These are phyloP conservation scores for Carcinoscorpius rotundicauda DNA, from an alignment of 1,140 invertebrate genomes.

Conservation along the genomic window DNA sequence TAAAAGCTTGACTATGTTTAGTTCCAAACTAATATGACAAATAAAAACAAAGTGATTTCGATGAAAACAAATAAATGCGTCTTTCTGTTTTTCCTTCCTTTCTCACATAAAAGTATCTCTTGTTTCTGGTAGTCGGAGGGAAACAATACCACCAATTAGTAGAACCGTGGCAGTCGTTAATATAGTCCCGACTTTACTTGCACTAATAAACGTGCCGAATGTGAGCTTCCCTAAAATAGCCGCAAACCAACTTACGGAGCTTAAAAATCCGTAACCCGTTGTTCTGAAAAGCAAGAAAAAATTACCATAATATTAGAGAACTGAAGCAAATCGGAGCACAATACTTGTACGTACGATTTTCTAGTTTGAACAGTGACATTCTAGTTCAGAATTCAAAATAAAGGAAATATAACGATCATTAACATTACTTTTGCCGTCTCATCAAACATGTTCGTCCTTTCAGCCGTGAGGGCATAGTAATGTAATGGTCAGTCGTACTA, in stretches of 20 bases:
- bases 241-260: constrained; percentile 33
- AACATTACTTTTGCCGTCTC: neutral
- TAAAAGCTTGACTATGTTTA: no score
- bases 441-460: neutral
- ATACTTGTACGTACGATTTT: no score
- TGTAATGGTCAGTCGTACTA: no score
- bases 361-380: neutral
- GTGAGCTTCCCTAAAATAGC: constrained; percentile 39
- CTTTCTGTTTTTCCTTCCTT: no score
- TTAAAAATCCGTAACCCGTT: constrained; percentile 37
- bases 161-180: constrained; percentile 35
- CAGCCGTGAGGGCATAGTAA: no score
- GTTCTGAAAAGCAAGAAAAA: constrained; percentile 31
- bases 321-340: neutral
- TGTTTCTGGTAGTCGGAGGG: constrained; percentile 37
- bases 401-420: neutral
- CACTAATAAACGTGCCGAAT: constrained; percentile 35
- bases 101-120: constrained; percentile 26
- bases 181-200: constrained; percentile 37
- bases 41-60: no score
- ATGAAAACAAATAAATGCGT: no score
- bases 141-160: constrained; percentile 32
- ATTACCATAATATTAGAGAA: neutral
- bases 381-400: neutral
- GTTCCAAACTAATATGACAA: no score